Evolutionary conservation across 2,888 invertebrate genomes (phyloP).

Genomic region (Tortrix viridana): DNA sequence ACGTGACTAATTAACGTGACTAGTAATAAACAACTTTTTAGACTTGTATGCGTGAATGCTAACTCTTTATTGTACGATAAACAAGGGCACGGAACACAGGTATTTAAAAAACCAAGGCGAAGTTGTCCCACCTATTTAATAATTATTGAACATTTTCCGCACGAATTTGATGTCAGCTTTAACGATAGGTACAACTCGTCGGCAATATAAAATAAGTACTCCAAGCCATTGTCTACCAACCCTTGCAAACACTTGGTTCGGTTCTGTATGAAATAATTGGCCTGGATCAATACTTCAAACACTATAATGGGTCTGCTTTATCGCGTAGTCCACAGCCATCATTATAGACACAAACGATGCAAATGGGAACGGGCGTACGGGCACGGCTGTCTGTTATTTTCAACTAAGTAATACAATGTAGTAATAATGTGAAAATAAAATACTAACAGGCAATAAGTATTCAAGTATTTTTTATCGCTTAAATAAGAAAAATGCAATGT

Average conservation of each 20-base stretch:
- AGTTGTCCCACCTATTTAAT: not conserved
- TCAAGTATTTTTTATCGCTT: too few relatives aligned
- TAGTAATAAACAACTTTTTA: too few relatives aligned
- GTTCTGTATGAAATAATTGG: constrained; percentile 27
- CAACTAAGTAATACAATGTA: too few relatives aligned
- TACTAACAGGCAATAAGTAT: too few relatives aligned
- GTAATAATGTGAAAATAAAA: too few relatives aligned
- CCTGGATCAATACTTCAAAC: constrained; percentile 33
- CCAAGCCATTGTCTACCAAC: constrained; percentile 9
- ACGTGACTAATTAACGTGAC: too few relatives aligned
- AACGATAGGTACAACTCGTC: not conserved
- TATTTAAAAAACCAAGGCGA: not conserved
- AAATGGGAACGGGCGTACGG: constrained; percentile 10
- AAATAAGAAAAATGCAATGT: too few relatives aligned
- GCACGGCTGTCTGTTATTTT: too few relatives aligned
- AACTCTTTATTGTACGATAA: too few relatives aligned
- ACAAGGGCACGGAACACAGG: too few relatives aligned
- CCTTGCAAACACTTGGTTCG: constrained; percentile 22
- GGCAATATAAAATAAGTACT: constrained; percentile 5
- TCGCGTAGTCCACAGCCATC: constrained; percentile 17
- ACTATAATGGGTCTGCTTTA: constrained; percentile 28
- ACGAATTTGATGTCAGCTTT: not conserved
- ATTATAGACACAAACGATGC: constrained; percentile 25
- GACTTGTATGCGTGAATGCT: too few relatives aligned
- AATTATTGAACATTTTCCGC: not conserved